Evolutionary conservation across 2,113 vertebrate genomes (phyloP), one percentile per base, ranked within the genome.

Genomic region (Cynopterus brachyotis): DNA sequence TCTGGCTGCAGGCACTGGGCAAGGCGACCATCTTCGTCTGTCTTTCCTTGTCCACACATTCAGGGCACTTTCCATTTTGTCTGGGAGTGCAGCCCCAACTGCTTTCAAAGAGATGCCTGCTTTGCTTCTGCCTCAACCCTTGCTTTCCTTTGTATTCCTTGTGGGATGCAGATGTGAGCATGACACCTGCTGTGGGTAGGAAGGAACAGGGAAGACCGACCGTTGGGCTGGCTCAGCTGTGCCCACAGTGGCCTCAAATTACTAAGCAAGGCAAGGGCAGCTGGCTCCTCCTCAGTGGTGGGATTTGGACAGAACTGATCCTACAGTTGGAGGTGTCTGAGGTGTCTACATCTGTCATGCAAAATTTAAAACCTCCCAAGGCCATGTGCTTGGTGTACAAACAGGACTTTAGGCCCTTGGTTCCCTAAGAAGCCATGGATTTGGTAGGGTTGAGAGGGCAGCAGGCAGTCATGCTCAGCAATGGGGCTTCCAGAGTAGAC

Each of bases 321-420:
- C 26, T 12, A 19, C 6, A 4, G 9, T 0, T 2, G 9, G 30
- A 84, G 35, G 24, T 1, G 1, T 6, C n/a, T 75, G 2, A 1
- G 10, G 37, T 6, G 66, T 30, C 55, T 15, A 0, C 13, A 1
- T 16, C 1, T 10, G 30, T 6, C 20, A 0, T 0, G 1, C 2
- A 13, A 1, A 6, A 40, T 20, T n/a, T 17, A 30, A 17, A 45
- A 11, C 28, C 53, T 20, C 24, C 59, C 67, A n/a, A 19, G 15
- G 17, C 26, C 35, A 4, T 0, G 4, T 1, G 32, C 20, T 47
- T 42, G 16, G 35, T 16, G 42, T 6, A 10, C 32, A 12, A 15
- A 32, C 0, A 2, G 28, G 5, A 26, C 32, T 22, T 47, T 35
- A n/a, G 64, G 13, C 5, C 28, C 24, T 22, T n/a, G 13, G 13